Conservation (phyloP, 1,140 invertebrate species). For the Ditylenchus dipsaci region DNA sequence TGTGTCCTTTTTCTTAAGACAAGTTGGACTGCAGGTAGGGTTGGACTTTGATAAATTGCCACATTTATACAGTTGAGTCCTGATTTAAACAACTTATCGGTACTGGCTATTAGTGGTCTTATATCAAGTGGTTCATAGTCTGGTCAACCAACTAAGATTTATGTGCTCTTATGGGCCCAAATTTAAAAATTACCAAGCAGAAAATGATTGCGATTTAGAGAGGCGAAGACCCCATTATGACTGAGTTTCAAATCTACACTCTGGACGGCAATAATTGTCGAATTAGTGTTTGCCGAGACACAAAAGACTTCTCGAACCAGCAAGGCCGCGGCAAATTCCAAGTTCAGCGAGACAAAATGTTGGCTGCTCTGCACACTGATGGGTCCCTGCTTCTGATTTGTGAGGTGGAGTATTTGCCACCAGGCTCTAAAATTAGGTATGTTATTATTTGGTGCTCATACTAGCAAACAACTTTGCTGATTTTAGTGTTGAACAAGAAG, state of each 20-base stretch:
- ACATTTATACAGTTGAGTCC: too few relatives aligned
- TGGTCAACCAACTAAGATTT: too few relatives aligned
- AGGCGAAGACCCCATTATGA: conserved; percentile 54
- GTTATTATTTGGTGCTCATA: too few relatives aligned
- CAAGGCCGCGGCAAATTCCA: conserved; percentile 56
- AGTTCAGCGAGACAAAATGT: conserved; percentile 36
- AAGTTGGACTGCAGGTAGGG: conserved; percentile 49
- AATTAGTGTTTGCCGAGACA: conserved; percentile 52
- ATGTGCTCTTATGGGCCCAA: too few relatives aligned
- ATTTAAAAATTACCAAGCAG: too few relatives aligned
- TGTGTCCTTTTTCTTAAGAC: conserved; percentile 53
- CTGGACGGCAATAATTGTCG: conserved; percentile 39
- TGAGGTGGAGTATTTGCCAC: conserved; percentile 53
- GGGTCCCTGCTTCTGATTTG: conserved; percentile 47
- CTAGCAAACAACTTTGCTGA: too few relatives aligned
- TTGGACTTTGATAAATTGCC: not conserved
- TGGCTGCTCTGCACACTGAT: conserved; percentile 41
- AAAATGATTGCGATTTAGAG: conserved; percentile 41
- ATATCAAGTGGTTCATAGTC: too few relatives aligned
- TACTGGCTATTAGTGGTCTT: too few relatives aligned
- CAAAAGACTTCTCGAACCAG: conserved; percentile 56
- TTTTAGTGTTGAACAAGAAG: conserved; percentile 47
- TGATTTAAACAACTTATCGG: too few relatives aligned
- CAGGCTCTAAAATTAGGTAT: conserved; percentile 41
- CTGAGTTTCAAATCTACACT: conserved; percentile 57